Evolutionary conservation across 2,797 vertebrate genomes (phyloP), one percentile per base, ranked within the genome.

Genomic region (Ambastaia sidthimunki): DNA sequence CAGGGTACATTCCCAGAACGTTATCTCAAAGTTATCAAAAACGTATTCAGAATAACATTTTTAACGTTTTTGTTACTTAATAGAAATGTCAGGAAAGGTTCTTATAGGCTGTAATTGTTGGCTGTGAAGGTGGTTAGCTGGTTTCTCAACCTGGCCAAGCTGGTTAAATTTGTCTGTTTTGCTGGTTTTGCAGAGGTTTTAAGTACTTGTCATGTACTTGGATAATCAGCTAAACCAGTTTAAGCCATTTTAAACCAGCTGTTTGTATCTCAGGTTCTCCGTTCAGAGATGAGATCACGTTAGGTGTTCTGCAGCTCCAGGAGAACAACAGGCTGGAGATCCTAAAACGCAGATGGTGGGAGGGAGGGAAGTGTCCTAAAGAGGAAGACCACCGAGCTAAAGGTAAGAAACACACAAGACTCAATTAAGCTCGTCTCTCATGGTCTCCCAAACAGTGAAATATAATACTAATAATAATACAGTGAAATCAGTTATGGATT

Each of bases 301-400:
- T 97, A 89, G 96, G 96, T 81, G 94, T 97, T 84, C 94, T 97
- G 83, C 96, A 97, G 90, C 94, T 97, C 84, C 96, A 97, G 88
- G 96, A 97, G 90, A 97, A 96, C 90, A 97, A 97, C 92, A 92
- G 96, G 41, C 88, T 97, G 89, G 96, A 97, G 87, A 97, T 97
- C 89, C 92, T 97, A 87, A 97, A 97, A 90, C 94, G 96, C 81
- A 95, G 95, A 80, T 97, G 96, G 96, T 97, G 96, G 96, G 96
- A 97, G 74, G 96, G 96, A 54, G 92, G 96, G 54, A 94, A 95
- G 78, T 97, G 96, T 87, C 95, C 94, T 55, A 96, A 96, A 89
- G 96, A 97, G 81, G 96, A 96, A 88, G 96, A 97, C 84, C 96
- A 96, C 75, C 92, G 96, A 12, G 96, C 96, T 82, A 97, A 97